phyloP scores from a whole-genome alignment of 2,888 invertebrate species.

The Aricia artaxerxes region DNA sequence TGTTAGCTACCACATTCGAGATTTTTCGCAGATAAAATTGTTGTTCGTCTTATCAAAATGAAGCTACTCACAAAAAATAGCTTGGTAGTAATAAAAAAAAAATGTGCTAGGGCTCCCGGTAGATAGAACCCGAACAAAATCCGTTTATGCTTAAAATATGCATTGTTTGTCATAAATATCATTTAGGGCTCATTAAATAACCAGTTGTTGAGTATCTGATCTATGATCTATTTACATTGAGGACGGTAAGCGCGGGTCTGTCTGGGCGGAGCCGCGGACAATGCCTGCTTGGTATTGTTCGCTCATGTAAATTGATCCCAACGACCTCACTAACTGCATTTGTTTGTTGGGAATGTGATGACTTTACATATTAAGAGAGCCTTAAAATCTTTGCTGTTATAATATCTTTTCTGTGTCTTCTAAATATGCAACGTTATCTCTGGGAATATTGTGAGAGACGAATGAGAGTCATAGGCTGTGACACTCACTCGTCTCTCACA shows the following conservation, averaged over 20 bases:
- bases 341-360: constrained; percentile 59
- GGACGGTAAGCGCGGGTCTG: constrained; percentile 39
- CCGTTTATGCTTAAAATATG: not conserved
- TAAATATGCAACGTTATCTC: too few species aligned
- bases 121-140: not conserved
- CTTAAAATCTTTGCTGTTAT: constrained; percentile 9
- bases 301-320: constrained; percentile 55
- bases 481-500: too few species aligned
- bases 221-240: constrained; percentile 37
- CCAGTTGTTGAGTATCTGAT: constrained; percentile 30
- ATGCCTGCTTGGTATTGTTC: constrained; percentile 56
- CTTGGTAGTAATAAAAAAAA: too few species aligned
- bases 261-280: constrained; percentile 41
- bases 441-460: too few species aligned
- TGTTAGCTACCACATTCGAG: too few species aligned
- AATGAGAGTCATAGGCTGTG: too few species aligned
- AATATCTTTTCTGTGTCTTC: too few species aligned
- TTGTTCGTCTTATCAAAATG: too few species aligned
- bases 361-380: constrained; percentile 38
- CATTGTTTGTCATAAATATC: not conserved
- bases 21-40: too few species aligned
- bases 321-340: constrained; percentile 54
- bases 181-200: constrained; percentile 14
- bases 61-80: too few species aligned
- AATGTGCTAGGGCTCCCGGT: too few species aligned